Evolutionary conservation across 1,140 invertebrate genomes (phyloP).

Genomic region (Meloidogyne hapla): DNA sequence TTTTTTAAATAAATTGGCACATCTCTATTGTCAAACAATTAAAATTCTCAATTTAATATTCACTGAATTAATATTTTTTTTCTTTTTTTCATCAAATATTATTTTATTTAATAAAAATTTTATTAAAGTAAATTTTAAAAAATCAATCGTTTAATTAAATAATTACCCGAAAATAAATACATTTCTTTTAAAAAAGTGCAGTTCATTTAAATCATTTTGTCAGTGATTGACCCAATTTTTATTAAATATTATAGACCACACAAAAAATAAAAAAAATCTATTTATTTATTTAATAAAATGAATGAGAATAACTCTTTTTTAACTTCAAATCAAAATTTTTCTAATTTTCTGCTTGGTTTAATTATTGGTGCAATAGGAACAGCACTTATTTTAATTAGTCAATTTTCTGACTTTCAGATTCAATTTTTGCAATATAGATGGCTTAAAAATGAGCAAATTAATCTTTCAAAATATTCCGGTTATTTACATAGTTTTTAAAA

Average conservation of each 20-base stretch:
- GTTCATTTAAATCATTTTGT: not conserved
- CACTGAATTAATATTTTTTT: no score
- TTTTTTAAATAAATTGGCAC: no score
- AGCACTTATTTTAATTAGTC: not conserved
- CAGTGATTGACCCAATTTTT: not conserved
- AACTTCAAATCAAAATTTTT: not conserved
- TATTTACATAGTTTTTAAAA: not conserved
- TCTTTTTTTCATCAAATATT: no score
- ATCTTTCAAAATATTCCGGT: not conserved
- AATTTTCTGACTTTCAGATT: not conserved
- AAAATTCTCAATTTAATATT: no score
- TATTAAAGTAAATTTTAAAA: no score
- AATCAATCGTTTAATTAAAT: not conserved
- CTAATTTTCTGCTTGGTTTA: not conserved
- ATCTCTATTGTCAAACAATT: no score
- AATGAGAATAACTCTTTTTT: not conserved
- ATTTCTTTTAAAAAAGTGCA: not conserved
- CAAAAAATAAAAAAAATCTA: not conserved
- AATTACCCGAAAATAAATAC: not conserved
- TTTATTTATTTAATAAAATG: not conserved
- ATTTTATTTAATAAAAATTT: no score
- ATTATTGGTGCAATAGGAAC: not conserved
- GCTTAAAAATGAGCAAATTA: not conserved
- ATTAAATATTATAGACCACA: not conserved
- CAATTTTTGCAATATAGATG: not conserved